Evolutionary conservation across 2,113 vertebrate genomes (phyloP), one percentile per base, ranked within the genome.

Genomic region (Lampris incognitus): DNA sequence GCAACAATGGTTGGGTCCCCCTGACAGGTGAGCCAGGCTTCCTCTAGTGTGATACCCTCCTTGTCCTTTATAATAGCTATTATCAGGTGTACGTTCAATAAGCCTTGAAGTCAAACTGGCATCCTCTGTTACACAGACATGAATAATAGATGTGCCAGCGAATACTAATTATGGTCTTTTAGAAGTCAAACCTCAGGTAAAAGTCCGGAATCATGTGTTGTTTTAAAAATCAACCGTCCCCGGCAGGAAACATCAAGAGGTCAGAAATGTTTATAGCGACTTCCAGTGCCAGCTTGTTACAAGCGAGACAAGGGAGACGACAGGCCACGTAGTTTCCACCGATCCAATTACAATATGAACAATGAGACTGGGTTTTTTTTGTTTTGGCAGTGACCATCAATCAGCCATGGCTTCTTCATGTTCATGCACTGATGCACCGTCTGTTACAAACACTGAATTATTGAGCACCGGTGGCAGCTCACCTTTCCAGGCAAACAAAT

Each of bases 401-500:
- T 92, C 89, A 91, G 73, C 72, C 87, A 11, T 68, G 73, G 78
- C 70, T 10, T 75, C 7, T 24, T 54, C 55, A 37, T 74, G 88
- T 93, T 86, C 85, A 85, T 78, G 82, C 73, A 82, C 88, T 88
- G 88, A 91, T 93, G 85, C 85, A 85, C 92, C 91, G 88, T 94
- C 93, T 95, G 94, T 94, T 94, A 95, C 93, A 86, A 90, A 89
- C 72, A 41, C 84, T 95, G 86, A 95, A 95, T 95, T 93, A 95
- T 95, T 95, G 59, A 95, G 85, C 8, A 59, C 69, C 67, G 69
- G 9, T 8, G 37, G 81, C 88, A 81, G 90, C 87, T 95, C 93
- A 87, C 83, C 90, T 95, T 94, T 93, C 93, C 78, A 74, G 85
- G 71, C 74, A 88, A 89, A 92, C 90, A 89, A 88, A 91, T 90